phyloP scores from a whole-genome alignment of 2,888 invertebrate species.

The Xylota sylvarum region DNA sequence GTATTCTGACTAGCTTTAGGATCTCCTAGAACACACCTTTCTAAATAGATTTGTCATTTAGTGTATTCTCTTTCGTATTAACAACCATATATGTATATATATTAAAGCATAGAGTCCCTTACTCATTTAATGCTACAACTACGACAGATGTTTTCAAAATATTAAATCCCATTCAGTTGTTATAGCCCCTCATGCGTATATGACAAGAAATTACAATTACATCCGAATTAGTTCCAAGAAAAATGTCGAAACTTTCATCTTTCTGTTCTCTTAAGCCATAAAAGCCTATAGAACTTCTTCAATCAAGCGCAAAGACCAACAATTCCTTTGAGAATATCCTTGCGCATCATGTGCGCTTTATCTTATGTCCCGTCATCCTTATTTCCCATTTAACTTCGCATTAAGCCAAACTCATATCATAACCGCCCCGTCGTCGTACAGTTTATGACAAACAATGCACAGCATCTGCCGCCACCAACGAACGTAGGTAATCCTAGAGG shows the following conservation, averaged over 20 bases:
- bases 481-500: slow-evolving; percentile 60
- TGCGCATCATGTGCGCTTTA: slow-evolving; percentile 57
- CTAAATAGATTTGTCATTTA: no score
- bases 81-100: no score
- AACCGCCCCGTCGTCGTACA: slow-evolving; percentile 10
- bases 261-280: not conserved
- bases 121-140: no score
- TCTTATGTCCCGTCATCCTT: slow-evolving; percentile 45
- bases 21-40: no score
- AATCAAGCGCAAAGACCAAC: slow-evolving; percentile 32
- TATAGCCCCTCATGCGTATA: not conserved
- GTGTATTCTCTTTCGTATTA: no score
- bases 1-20: no score
- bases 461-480: slow-evolving; percentile 42
- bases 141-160: not conserved
- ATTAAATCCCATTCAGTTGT: not conserved
- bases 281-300: slow-evolving; percentile 29
- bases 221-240: not conserved
- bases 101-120: no score
- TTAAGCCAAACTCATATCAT: slow-evolving; percentile 62
- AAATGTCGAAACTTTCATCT: not conserved
- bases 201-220: not conserved
- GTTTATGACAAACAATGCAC: slow-evolving; percentile 50
- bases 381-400: slow-evolving; percentile 64
- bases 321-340: slow-evolving; percentile 44